Conservation (phyloP, 2,113 vertebrate species). For the Cephalopholis sonnerati region DNA sequence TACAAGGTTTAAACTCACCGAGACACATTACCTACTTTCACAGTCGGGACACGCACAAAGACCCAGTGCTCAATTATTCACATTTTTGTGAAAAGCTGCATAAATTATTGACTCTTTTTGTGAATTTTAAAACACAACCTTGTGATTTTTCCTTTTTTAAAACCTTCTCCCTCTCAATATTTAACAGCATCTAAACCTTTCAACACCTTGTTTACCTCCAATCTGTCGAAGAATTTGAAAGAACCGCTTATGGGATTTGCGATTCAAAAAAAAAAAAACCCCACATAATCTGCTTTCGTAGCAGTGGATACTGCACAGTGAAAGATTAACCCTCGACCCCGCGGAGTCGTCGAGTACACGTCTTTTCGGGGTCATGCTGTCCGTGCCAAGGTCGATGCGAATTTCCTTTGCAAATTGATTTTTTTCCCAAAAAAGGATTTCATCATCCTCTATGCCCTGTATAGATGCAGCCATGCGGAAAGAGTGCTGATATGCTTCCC, state of each 20-base stretch:
- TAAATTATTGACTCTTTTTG: constrained; percentile 41
- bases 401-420: neutral
- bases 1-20: neutral
- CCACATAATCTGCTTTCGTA: constrained; percentile 64
- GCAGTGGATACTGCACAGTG: neutral
- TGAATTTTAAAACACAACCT: constrained; percentile 18
- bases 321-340: constrained; percentile 62
- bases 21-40: constrained; percentile 10
- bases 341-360: neutral
- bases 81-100: constrained; percentile 14
- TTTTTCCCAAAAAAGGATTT: neutral
- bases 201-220: constrained; percentile 16
- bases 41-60: neutral
- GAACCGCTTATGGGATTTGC: constrained; percentile 53
- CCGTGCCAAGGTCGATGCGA: neutral
- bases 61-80: constrained; percentile 50
- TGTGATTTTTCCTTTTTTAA: neutral
- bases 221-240: constrained; percentile 41
- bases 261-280: neutral
- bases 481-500: neutral
- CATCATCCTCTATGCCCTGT: neutral
- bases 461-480: neutral
- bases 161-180: neutral
- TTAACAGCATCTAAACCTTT: constrained; percentile 20
- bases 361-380: constrained; percentile 34